Evolutionary conservation across 37 sponge, comb jelly and placozoan species (phyloP), one percentile per base, ranked within the genome.

Genomic region (Beroe forskalii): DNA sequence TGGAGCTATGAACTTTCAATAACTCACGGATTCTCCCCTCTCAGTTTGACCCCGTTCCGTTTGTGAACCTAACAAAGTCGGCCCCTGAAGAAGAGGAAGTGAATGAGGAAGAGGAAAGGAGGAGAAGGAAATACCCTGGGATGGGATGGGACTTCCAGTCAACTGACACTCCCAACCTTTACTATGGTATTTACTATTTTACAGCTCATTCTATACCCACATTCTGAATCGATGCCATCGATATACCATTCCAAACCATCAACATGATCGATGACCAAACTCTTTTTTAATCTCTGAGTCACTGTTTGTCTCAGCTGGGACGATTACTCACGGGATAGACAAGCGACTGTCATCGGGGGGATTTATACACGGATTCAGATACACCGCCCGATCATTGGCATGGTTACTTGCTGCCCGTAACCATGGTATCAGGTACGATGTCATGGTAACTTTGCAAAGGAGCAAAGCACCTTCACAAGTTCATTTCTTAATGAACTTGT

Each of bases 361-460:
- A n/a, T 97, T 97, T 89, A 95, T 97, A n/a, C 98, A 95, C 76
- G 98, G 98, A 24, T 97, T 92, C 67, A 76, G 98, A 62, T 97
- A 97, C 90, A 95, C 96, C 48, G 92, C 86, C 86, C 44, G 86
- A 2, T 42, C 86, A 0, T 25, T 80, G 28, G 86, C 55, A 24
- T 44, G 55, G 55, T 22, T 80, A 0, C 86, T 80, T 2, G 86
- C 86, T 20, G 86, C 86, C 3, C 37, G 86, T 6, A 80, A 80
- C 86, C 86, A 80, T 43, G 86, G 86, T 23, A 80, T 80, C 86
- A 41, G 86, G 72, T 69, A 4, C 9, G 72, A 48, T 48, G 12
- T 17, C 12, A 12, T 6, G 55, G 55, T 48, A 48, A 48, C 12
- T 17, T 17, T 12, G 6, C 12, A 17, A 12, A 6, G 55, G 55